phyloP scores from a whole-genome alignment of 2,888 invertebrate species.

The Brachyopa scutellaris region DNA sequence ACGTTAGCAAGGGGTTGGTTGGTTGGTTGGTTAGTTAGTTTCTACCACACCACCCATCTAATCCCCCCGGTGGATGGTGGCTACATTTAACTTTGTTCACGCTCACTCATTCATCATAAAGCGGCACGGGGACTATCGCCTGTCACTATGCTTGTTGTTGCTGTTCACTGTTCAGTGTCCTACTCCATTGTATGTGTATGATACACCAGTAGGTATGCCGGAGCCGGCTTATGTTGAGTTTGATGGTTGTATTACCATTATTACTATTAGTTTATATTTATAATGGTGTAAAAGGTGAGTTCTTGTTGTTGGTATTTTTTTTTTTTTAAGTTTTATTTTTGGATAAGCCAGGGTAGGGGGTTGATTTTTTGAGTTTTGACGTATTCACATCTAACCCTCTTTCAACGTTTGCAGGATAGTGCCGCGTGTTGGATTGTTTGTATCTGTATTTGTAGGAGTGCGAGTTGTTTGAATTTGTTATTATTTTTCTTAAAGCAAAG shows the following conservation, averaged over 20 bases:
- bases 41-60: slow-evolving; percentile 4
- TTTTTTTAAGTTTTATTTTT: slow-evolving; percentile 34
- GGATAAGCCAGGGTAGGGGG: slow-evolving; percentile 9
- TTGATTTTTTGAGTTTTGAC: slow-evolving; percentile 63
- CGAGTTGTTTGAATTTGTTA: slow-evolving; percentile 25
- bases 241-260: slow-evolving; percentile 69
- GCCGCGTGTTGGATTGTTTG: slow-evolving; percentile 9
- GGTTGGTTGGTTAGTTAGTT: neutral
- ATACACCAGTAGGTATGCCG: no score
- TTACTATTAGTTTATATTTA: slow-evolving; percentile 68
- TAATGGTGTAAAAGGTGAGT: slow-evolving; percentile 48
- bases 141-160: slow-evolving; percentile 51
- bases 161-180: slow-evolving; percentile 23
- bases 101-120: slow-evolving; percentile 63
- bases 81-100: slow-evolving; percentile 60
- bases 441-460: neutral
- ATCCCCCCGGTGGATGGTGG: slow-evolving; percentile 20
- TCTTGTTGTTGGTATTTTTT: slow-evolving; percentile 7
- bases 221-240: slow-evolving; percentile 49
- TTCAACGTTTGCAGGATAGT: slow-evolving; percentile 14
- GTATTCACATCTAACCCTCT: slow-evolving; percentile 66
- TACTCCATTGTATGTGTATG: slow-evolving; percentile 22
- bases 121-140: slow-evolving; percentile 28
- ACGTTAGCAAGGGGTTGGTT: slow-evolving; percentile 60
- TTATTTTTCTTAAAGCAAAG: no score